Conservation (phyloP, 1,140 invertebrate species). For the Drosophila burlai region DNA sequence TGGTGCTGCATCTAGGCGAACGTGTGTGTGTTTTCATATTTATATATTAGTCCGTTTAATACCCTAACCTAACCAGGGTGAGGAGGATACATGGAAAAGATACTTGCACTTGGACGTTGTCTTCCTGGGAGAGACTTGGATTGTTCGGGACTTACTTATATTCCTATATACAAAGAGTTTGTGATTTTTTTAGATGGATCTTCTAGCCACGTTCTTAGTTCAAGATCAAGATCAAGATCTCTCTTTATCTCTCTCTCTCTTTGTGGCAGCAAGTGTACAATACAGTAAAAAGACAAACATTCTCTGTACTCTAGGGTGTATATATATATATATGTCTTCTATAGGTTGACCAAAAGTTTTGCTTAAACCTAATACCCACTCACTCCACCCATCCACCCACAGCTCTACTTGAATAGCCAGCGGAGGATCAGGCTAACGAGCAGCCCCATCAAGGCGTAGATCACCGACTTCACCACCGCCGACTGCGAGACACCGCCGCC, state of each 20-base stretch:
- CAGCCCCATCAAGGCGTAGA: constrained; percentile 66
- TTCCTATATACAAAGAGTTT: constrained; percentile 26
- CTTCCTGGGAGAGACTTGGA: constrained; percentile 19
- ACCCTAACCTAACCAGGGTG: constrained; percentile 56
- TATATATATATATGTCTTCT: constrained; percentile 58
- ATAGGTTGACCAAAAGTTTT: constrained; percentile 59
- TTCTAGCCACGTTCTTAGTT: constrained; percentile 26
- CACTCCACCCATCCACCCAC: constrained; percentile 27
- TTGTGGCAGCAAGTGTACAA: constrained; percentile 26
- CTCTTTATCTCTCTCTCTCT: not conserved
- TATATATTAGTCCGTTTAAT: constrained; percentile 21
- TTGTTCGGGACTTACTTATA: constrained; percentile 31
- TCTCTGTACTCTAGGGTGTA: constrained; percentile 33
- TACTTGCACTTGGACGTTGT: constrained; percentile 35
- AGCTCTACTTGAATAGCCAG: constrained; percentile 70
- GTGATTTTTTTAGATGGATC: constrained; percentile 18
- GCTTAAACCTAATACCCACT: constrained; percentile 57
- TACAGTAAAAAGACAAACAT: constrained; percentile 45
- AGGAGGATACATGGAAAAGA: not conserved
- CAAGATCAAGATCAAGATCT: not conserved
- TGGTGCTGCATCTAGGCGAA: constrained; percentile 59
- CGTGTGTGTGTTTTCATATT: constrained; percentile 19
- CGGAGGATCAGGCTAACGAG: constrained; percentile 58
- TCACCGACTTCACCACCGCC: constrained; percentile 58
- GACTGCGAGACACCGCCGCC: constrained; percentile 54